Base-by-base conservation (phyloP, 2,888 invertebrate species). In the Monochamus alternatus region DNA sequence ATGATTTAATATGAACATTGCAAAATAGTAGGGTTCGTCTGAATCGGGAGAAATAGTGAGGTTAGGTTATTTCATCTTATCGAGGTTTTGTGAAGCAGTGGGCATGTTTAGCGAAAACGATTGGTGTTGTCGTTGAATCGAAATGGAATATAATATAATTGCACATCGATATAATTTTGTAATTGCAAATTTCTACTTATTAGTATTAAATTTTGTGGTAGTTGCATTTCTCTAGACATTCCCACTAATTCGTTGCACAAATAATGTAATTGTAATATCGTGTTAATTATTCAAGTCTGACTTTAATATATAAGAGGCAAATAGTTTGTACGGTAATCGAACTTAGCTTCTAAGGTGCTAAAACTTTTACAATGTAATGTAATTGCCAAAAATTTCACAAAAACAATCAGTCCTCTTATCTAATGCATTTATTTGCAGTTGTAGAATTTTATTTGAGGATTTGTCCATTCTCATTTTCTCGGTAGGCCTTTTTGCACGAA, bases 281-380 rank as follows among this genome's bases (percentile, higher is more conserved):
- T 47, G 47, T 64, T 64, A 64, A 66, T 52, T 30, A 66, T 51
- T 66, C 51, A 66, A 66, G 66, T 66, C 66, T 66, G 66, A 66
- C 32, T 51, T 30, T 52, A 66, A 31, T 51, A 22, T 22, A 5
- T 7, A n/a, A n/a, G 52, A 30, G 30, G 9, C 10, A 30, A n/a
- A 32, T 52, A 66, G 44, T 66, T 66, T 52, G 31, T 66, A 55
- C 10, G 14, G 52, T 52, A 44, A n/a, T 5, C 52, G 31, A 66
- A 14, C 52, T 52, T 66, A 32, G 52, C n/a, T 38, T 7, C 38
- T 38, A 63, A 43, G 63, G 63, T 63, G 63, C 63, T 63, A 22
- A 38, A 63, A 43, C 63, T 63, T 63, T 60, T 63, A 38, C n/a
- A n/a, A 63, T 63, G 44, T 63, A 63, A 43, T 44, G 10, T 43